Conservation (phyloP, 2,888 invertebrate species). For the Sialis lutaria region DNA sequence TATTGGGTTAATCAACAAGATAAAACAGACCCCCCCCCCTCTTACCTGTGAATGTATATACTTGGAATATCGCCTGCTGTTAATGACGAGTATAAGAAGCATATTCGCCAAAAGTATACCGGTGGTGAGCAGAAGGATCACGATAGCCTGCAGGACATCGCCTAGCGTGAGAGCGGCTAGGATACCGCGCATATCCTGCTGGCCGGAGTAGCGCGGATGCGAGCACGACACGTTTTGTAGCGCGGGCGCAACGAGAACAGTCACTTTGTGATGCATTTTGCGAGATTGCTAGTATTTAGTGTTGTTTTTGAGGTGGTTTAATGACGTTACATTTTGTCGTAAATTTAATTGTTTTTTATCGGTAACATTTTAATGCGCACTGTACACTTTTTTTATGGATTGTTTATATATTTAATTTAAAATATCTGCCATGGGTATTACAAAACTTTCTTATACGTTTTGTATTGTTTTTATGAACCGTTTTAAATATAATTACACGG, state of each 20-base stretch:
- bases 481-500: too few relatives aligned
- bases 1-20: too few relatives aligned
- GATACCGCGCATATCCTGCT: conserved; percentile 36
- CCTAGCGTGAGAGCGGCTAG: conserved; percentile 45
- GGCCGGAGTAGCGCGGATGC: conserved; percentile 37
- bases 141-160: conserved; percentile 57
- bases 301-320: too few relatives aligned
- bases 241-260: conserved; percentile 60
- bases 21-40: conserved; percentile 1
- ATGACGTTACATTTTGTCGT: too few relatives aligned
- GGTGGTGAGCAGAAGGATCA: conserved; percentile 58
- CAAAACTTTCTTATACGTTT: too few relatives aligned
- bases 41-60: conserved; percentile 76
- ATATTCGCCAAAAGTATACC: conserved; percentile 68
- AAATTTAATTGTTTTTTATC: too few relatives aligned
- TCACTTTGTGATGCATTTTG: conserved; percentile 32
- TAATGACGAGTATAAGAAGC: conserved; percentile 65
- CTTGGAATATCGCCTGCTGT: conserved; percentile 66
- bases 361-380: too few relatives aligned
- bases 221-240: conserved; percentile 72
- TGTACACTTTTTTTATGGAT: too few relatives aligned
- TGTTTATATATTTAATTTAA: too few relatives aligned
- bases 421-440: too few relatives aligned
- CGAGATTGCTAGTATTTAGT: too few relatives aligned
- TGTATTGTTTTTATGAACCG: too few relatives aligned